Base-by-base conservation (phyloP, 2,888 invertebrate species). In the Stenoptilia bipunctidactyla region DNA sequence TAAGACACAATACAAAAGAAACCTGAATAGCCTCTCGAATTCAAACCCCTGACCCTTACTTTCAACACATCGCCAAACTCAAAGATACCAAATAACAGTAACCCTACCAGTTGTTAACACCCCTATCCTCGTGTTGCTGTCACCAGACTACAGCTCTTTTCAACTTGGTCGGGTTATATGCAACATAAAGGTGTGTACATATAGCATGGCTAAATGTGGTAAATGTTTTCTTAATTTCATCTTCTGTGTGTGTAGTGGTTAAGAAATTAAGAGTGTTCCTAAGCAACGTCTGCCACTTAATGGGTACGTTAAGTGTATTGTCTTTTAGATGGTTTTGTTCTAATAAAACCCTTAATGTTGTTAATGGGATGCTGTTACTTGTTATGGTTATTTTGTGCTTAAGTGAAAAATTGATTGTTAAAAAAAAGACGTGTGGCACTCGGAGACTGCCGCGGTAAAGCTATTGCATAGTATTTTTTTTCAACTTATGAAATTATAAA, bases 161-260 rank as follows among this genome's bases (percentile, higher is more conserved):
- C 49, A 47, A 58, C 51, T 51, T 52, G 45, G 61, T 45, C 53
- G 59, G 57, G 52, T 58, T 53, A 47, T 50, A 48, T 43, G 50
- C 35, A 40, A 40, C 39, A 51, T 53, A 57, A 57, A 55, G 63
- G 66, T 58, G 64, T 58, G 61, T 56, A 63, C 61, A 65, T 62
- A 66, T 59, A 64, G 53, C 55, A 54, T 51, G 59, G 55, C 56
- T 66, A 71, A 72, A 76, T 69, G 71, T 61, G 68, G 64, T 55
- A 70, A 77, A 79, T 77, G 80, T 79, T 79, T 77, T 79, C 80
- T 80, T 82, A 82, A 82, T 82, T 80, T 74, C 69, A 67, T 71
- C 79, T 75, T 70, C 77, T 71, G 80, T 61, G 72, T 69, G 72
- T 44, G 61, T 63, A 61, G 66, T 59, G 69, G 73, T 76, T 79